Conservation (phyloP, 2,797 vertebrate genomes). For the Sebastes iracundus region DNA sequence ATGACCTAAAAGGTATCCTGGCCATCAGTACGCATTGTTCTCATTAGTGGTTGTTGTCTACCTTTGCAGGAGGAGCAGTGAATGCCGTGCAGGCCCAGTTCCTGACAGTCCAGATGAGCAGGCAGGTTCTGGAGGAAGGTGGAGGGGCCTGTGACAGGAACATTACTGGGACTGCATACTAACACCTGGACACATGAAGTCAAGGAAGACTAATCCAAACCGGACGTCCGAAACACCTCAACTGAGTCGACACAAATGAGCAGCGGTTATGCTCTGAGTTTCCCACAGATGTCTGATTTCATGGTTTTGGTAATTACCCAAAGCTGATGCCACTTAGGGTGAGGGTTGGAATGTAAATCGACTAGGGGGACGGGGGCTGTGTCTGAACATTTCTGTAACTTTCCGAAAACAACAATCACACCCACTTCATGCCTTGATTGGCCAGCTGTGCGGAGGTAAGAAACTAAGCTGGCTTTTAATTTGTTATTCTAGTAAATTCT, state of each 20-base stretch:
- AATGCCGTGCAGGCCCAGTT: slow-evolving; percentile 63
- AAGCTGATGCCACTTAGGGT: background rate
- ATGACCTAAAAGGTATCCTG: background rate
- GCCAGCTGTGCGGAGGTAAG: background rate
- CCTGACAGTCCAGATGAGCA: slow-evolving; percentile 62
- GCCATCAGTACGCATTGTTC: background rate
- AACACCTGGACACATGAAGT: slow-evolving; percentile 71
- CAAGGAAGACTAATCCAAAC: slow-evolving; percentile 59
- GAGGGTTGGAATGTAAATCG: background rate
- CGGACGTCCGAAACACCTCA: background rate
- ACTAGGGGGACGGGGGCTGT: background rate
- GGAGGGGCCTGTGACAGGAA: slow-evolving; percentile 69
- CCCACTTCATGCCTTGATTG: background rate
- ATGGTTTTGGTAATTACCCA: background rate
- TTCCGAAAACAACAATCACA: background rate
- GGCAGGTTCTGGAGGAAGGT: slow-evolving; percentile 74
- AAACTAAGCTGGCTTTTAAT: background rate
- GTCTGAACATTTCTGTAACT: background rate
- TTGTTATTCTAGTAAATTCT: background rate
- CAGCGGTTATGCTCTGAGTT: background rate
- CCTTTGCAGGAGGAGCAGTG: slow-evolving; percentile 56
- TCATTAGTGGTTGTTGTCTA: slow-evolving; percentile 33
- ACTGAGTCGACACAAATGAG: background rate
- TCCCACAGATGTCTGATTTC: background rate
- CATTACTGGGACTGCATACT: slow-evolving; percentile 76